Evolutionary conservation across 1,140 invertebrate species (phyloP).

Genomic region (Ylistrum balloti): DNA sequence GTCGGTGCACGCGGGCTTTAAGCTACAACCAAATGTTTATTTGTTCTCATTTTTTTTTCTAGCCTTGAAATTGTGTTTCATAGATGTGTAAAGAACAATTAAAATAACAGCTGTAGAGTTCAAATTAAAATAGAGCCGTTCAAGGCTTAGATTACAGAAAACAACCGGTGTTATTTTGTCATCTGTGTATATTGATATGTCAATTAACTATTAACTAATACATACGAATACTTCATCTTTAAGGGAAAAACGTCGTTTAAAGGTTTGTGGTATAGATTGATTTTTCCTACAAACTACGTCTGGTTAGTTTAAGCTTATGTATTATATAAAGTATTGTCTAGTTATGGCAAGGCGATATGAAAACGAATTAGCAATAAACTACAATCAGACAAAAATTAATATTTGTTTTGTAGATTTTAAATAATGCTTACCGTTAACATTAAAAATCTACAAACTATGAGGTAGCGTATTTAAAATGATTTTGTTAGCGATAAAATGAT

Average conservation of each 20-base stretch:
- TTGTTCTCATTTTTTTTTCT: background rate
- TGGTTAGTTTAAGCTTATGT: too few relatives aligned
- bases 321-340: background rate
- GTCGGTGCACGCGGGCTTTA: background rate
- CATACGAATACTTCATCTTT: background rate
- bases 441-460: background rate
- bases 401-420: background rate
- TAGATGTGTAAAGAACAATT: background rate
- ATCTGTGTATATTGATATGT: background rate
- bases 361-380: too few relatives aligned
- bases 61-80: background rate
- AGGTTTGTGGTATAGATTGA: background rate
- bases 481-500: background rate
- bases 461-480: background rate
- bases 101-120: conserved; percentile 16
- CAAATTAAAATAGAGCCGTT: background rate
- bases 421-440: background rate
- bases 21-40: background rate
- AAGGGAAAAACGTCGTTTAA: background rate
- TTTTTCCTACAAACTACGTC: background rate
- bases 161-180: background rate
- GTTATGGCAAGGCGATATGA: background rate
- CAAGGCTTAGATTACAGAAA: conserved; percentile 31
- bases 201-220: background rate
- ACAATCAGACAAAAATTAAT: too few relatives aligned